Evolutionary conservation across 2,113 vertebrate genomes (phyloP), one percentile per base, ranked within the genome.

Genomic region (Castor canadensis): DNA sequence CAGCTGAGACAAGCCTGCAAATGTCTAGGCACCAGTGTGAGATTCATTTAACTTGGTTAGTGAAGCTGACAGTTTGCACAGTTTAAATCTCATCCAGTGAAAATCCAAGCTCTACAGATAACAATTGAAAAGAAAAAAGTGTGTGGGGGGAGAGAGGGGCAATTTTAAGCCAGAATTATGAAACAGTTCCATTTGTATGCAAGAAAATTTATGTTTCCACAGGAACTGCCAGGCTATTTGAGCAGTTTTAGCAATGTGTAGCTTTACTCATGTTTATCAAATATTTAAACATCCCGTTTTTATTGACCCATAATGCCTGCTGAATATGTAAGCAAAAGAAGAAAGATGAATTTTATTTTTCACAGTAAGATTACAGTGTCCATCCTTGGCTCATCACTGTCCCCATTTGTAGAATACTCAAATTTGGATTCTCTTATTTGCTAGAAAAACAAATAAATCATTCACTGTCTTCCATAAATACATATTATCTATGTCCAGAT

Each of bases 231-330:
- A 58, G 52, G 43, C 49, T 82, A 56, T 67, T 96, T 58, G 16
- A 96, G 84, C 67, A 94, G 72, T 95, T 95, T 58, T 79, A 95
- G 94, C 45, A 69, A 10, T 81, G 80, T 93, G 85, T 64, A 95
- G 91, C 47, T 85, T 92, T 58, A 80, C 89, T 87, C 77, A 28
- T 91, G 94, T 90, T 69, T 82, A 97, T 85, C 93, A 96, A 96
- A 98, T 97, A 98, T 97, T 95, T 98, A 89, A 97, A 96, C 97
- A 91, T 67, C 92, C 85, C 28, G 76, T 90, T 92, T 94, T 3
- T 92, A 94, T 91, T 91, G 87, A 84, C 60, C 88, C 47, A 60
- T 93, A 93, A 95, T 83, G 79, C 85, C 87, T 95, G 93, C 1
- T 79, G 91, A 97, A 96, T 97, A 96, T 75, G n/a, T 72, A 94